Percentiles rank a stretch among this genome's conserved stretches.
Evolutionary conservation across 2,113 vertebrate genomes (phyloP).

Genomic region (Psilopogon haemacephalus): DNA sequence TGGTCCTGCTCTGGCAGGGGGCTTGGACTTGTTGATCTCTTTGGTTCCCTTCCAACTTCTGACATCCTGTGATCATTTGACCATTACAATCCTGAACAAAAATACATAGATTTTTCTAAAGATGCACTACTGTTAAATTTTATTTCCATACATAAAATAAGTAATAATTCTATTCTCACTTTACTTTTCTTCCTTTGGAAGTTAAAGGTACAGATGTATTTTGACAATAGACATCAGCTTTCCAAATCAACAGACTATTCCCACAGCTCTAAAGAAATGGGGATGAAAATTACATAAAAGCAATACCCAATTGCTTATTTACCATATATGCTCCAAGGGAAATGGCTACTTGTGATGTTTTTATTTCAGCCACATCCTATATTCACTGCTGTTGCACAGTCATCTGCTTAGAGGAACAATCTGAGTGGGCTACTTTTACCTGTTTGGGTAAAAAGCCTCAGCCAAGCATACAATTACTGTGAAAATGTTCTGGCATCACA

Average conservation of each 20-base stretch:
- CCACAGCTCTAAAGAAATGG: background rate
- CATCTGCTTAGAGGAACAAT: background rate
- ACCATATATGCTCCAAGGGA: background rate
- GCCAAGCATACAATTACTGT: background rate
- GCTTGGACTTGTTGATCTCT: no score
- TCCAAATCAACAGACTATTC: background rate
- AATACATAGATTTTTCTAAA: background rate
- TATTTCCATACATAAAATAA: background rate
- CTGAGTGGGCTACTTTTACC: background rate
- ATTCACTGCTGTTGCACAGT: background rate
- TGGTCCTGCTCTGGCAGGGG: no score
- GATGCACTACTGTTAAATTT: background rate
- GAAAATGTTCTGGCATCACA: background rate
- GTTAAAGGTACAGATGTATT: background rate
- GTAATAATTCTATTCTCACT: background rate
- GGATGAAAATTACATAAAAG: background rate
- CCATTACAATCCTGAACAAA: background rate
- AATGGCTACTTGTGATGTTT: accelerated
- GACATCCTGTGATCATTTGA: background rate
- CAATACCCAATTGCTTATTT: background rate
- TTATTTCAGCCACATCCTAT: background rate
- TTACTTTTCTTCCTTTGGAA: background rate
- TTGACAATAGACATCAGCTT: background rate
- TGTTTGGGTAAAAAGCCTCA: background rate
- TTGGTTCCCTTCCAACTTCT: no score